A percentile compares a stretch with the other conserved stretches of the same genome.
These are phyloP conservation scores for Pica pica DNA, from an alignment of 2,113 vertebrate species.

Conservation along the genomic window DNA sequence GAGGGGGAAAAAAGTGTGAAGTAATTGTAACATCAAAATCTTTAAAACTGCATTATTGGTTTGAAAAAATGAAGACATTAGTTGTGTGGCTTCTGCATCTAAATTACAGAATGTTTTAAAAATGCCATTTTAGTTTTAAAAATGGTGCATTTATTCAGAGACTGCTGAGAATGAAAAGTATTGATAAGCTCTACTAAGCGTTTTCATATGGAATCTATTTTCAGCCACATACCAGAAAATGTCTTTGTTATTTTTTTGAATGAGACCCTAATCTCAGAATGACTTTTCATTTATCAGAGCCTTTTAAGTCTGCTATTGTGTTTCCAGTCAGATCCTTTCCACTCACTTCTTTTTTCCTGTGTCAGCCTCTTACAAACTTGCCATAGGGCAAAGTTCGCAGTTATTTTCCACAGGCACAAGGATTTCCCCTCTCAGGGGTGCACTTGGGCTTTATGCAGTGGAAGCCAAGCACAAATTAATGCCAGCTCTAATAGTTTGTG, in stretches of 20 bases:
- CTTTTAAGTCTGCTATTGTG: slow-evolving; percentile 53
- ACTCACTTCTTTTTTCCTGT: slow-evolving; percentile 29
- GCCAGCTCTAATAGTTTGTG: neutral
- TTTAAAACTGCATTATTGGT: neutral
- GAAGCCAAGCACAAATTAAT: neutral
- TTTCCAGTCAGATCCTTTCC: slow-evolving; percentile 41
- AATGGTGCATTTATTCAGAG: neutral
- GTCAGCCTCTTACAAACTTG: slow-evolving; percentile 21
- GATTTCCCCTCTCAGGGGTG: slow-evolving; percentile 24
- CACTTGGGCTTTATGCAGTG: neutral
- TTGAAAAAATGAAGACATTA: neutral
- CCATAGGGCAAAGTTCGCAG: neutral
- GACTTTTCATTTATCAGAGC: slow-evolving; percentile 53
- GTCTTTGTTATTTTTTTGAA: slow-evolving; percentile 53
- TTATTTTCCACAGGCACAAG: slow-evolving; percentile 31
- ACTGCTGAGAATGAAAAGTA: neutral
- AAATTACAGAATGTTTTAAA: neutral
- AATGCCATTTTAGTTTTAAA: neutral
- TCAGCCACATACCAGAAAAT: slow-evolving; percentile 46
- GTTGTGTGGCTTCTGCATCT: neutral
- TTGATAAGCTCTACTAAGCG: neutral
- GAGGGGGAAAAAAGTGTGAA: neutral
- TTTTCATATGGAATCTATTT: slow-evolving; percentile 56
- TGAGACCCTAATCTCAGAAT: slow-evolving; percentile 43
- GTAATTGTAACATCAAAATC: neutral